Evolutionary conservation across 92 coral and sea anemone genomes (phyloP).

Genomic region (Chrysogorgia sp.): DNA sequence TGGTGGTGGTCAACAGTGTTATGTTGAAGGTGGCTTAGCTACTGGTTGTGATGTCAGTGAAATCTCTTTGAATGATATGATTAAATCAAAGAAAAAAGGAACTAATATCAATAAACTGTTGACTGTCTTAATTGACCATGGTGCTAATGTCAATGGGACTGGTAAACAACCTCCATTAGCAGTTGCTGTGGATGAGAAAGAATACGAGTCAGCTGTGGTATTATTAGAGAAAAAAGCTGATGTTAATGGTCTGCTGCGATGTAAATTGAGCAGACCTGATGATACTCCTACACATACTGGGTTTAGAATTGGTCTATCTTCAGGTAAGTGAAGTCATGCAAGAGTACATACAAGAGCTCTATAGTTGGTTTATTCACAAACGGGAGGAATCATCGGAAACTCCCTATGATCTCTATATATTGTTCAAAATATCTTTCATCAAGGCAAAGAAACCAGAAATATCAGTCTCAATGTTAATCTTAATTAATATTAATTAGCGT

Average conservation of each 20-base stretch:
- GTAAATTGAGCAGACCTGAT: constrained; percentile 35
- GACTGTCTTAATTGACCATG: constrained; percentile 69
- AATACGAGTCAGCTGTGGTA: constrained; percentile 57
- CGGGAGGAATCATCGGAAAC: too few species aligned
- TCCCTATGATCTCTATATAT: too few species aligned
- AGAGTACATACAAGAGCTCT: not conserved
- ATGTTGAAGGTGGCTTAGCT: constrained; percentile 73
- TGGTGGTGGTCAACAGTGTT: constrained; percentile 71
- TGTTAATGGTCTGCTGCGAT: constrained; percentile 48
- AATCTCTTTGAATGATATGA: constrained; percentile 74
- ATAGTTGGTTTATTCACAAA: too few species aligned
- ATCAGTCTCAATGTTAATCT: too few species aligned
- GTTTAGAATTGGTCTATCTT: constrained; percentile 55
- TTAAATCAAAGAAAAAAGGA: constrained; percentile 37
- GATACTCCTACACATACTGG: constrained; percentile 66
- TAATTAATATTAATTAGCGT: too few species aligned
- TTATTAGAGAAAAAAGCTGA: constrained; percentile 72
- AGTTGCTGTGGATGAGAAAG: constrained; percentile 48
- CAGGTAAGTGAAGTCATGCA: constrained; percentile 57
- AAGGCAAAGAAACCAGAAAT: too few species aligned
- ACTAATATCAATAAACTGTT: constrained; percentile 46
- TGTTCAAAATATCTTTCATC: too few species aligned
- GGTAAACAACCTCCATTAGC: constrained; percentile 64
- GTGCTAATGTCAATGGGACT: constrained; percentile 65
- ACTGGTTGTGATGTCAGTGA: constrained; percentile 46